phyloP scores from a whole-genome alignment of 2,797 vertebrate species.

The Acrocephalus scirpaceus region DNA sequence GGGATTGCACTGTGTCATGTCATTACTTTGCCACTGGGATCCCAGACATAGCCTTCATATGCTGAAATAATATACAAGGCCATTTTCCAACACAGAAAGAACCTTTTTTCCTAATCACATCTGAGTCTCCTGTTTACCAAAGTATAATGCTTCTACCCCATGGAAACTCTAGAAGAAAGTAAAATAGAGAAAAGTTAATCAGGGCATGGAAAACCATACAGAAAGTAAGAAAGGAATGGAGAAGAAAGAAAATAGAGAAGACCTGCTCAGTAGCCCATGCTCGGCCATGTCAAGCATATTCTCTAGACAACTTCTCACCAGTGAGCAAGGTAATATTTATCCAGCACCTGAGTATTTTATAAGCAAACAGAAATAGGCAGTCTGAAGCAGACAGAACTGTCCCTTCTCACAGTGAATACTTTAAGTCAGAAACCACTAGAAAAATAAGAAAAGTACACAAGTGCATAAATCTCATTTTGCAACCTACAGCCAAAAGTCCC shows the following conservation, averaged over 20 bases:
- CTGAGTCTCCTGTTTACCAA: background rate
- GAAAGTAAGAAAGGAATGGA: background rate
- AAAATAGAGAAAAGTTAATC: background rate
- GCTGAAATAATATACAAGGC: background rate
- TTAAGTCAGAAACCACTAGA: background rate
- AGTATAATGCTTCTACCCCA: background rate
- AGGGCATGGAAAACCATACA: background rate
- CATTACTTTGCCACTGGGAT: background rate
- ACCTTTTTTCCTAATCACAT: background rate
- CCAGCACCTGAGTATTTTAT: background rate
- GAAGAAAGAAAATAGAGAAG: background rate
- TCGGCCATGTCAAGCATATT: background rate
- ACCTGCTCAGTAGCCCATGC: background rate
- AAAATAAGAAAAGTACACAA: background rate
- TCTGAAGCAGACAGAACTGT: background rate
- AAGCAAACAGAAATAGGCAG: background rate
- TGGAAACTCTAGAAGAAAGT: background rate
- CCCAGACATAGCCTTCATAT: background rate
- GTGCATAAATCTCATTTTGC: background rate
- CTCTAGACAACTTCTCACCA: background rate
- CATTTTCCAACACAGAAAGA: background rate
- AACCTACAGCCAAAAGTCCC: background rate
- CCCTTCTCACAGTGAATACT: background rate
- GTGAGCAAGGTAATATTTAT: background rate
- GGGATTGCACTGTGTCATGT: background rate